Base-by-base conservation (phyloP, 1,140 invertebrate species). In the Nilaparvata lugens region DNA sequence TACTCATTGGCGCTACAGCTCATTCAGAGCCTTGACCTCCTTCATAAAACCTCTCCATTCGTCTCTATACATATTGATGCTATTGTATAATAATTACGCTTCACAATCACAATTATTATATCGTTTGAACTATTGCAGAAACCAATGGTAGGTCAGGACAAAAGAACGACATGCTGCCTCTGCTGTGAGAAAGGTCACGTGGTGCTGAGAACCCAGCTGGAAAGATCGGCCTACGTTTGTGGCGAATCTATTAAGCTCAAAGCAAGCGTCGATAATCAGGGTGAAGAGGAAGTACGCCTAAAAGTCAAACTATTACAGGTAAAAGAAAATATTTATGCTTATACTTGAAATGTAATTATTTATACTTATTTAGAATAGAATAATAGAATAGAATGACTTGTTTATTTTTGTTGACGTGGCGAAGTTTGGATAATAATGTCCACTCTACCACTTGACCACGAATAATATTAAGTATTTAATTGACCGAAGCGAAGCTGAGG, bases 191-290 rank as follows among this genome's bases (percentile, higher is more conserved):
- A 82, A 60, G 86, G 88, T 5, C 83, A 85, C 14, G 79, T 91
- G 0, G 79, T 80, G 40, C 73, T 92, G 28, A 76, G 62, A 60
- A 82, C 84, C 25, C 81, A 84, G 38, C 72, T 92, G 31, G 87
- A 90, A 70, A 73, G 88, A 62, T 84, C 82, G 7, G 89, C 87
- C 7, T 92, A 91, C 73, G 88, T 88, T 52, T 89, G 86, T 68
- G 88, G 87, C 5, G 89, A 91, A 73, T 86, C 84, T 64, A 79
- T 92, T 38, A 81, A 85, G 67, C 71, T 91, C 13, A 83, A 84
- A 70, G 84, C 85, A 2, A 85, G 87, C 57, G 83, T 92, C 52
- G 86, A 91, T 73, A 92, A 91, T 75, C 84, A 87, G 66, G 82
- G 85, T 58, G 79, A 88, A 64, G 82, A 88, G 62, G 81, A 86